A percentile compares a stretch with the other conserved stretches of the same genome.
Evolutionary conservation across 2,888 invertebrate species (phyloP).

Genomic region (Andricus quercusramuli): DNA sequence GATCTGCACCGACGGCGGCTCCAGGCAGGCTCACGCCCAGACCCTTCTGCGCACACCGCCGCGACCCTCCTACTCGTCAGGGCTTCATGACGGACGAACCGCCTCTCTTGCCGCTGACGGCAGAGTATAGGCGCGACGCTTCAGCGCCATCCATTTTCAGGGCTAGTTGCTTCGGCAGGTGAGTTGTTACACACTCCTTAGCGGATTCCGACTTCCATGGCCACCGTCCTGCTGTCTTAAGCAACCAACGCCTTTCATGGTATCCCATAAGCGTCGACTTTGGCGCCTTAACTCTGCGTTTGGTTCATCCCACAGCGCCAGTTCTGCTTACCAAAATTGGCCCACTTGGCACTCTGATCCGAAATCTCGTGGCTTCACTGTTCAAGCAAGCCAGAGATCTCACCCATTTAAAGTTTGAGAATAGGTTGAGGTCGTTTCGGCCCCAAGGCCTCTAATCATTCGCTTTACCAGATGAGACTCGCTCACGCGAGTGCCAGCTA

Average conservation of each 20-base stretch:
- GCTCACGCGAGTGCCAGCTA: slow-evolving; percentile 47
- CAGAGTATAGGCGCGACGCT: slow-evolving; percentile 74
- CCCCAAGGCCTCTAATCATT: background rate
- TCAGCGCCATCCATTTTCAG: slow-evolving; percentile 85
- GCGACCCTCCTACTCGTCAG: slow-evolving; percentile 83
- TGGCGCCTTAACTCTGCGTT: slow-evolving; percentile 71
- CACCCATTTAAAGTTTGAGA: slow-evolving; percentile 53
- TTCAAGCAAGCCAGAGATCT: slow-evolving; percentile 82
- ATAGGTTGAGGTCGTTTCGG: background rate
- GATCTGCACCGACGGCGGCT: slow-evolving; percentile 74
- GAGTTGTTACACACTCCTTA: slow-evolving; percentile 80
- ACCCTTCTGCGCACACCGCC: slow-evolving; percentile 79
- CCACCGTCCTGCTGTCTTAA: slow-evolving; percentile 85
- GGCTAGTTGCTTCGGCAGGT: slow-evolving; percentile 83
- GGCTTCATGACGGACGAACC: slow-evolving; percentile 76
- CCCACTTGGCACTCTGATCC: slow-evolving; percentile 81
- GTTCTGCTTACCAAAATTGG: slow-evolving; percentile 89
- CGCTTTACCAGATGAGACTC: too few relatives aligned
- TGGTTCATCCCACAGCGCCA: slow-evolving; percentile 88
- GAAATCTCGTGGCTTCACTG: slow-evolving; percentile 78
- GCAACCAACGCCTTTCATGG: slow-evolving; percentile 81
- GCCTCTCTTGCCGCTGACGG: too few relatives aligned
- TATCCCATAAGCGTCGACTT: slow-evolving; percentile 78
- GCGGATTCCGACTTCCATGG: slow-evolving; percentile 86
- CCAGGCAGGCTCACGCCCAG: slow-evolving; percentile 77